Evolutionary conservation across 2,797 vertebrate species (phyloP), one percentile per base, ranked within the genome.

Genomic region (Taenioides sp.): DNA sequence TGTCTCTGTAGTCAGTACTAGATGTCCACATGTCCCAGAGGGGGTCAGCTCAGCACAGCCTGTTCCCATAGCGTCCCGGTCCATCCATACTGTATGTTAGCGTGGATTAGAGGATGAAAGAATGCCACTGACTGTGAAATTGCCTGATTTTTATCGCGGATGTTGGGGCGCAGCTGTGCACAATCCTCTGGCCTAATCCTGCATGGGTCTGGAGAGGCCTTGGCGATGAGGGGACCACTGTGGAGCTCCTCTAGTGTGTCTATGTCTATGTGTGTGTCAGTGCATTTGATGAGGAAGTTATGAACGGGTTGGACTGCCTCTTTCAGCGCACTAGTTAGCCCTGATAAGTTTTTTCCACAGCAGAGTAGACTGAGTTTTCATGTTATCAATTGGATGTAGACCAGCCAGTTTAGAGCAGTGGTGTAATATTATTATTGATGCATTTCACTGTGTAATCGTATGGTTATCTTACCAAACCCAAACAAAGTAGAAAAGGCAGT

Each of bases 81-180:
- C 89, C 88, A 86, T 85, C 86, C 87, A 72, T 88, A 90, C 91
- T 90, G 85, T 91, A 88, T 81, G 89, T 84, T 68, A 87, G 83
- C 79, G 80, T 89, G 93, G 91, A 93, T 93, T 93, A 92, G 83
- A 78, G 90, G 89, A 92, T 91, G 91, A 93, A 91, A 93, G 89
- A 92, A 92, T 93, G 90, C 90, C 90, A 91, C 92, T 90, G 88
- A 92, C 92, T 93, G 92, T 92, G 92, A 94, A 94, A 93, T 93
- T 94, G 91, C 90, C 88, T 88, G 91, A 93, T 93, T 93, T 93
- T 89, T 93, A 93, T 92, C 92, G 74, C 87, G 82, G 88, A 90
- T 89, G 91, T 90, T 90, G 88, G 86, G 87, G 85, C 88, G 90
- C 92, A 93, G 92, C 92, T 92, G 92, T 93, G 92, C 87, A 89